Evolutionary conservation across 1,140 invertebrate species (phyloP).

Genomic region (Pantala flavescens): DNA sequence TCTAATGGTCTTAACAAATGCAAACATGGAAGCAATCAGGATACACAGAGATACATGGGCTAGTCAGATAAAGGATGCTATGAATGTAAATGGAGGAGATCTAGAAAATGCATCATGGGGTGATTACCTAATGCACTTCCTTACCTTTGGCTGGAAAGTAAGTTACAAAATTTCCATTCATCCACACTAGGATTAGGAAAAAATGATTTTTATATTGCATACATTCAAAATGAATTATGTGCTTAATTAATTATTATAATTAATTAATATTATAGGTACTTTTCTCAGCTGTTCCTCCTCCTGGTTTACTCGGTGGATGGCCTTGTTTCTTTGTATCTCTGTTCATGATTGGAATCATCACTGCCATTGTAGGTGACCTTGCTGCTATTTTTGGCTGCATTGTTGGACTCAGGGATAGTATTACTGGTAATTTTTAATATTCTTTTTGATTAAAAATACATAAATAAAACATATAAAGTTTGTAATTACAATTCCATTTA

Average conservation of each 20-base stretch:
- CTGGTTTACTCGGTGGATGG: conserved; percentile 47
- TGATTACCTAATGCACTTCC: conserved; percentile 56
- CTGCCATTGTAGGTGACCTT: conserved; percentile 52
- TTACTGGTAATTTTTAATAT: conserved; percentile 38
- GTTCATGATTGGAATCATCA: conserved; percentile 45
- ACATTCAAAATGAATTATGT: too few species aligned
- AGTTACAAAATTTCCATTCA: too few species aligned
- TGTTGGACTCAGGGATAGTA: conserved; percentile 42
- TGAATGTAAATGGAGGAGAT: conserved; percentile 56
- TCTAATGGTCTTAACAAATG: conserved; percentile 44
- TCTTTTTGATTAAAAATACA: too few species aligned
- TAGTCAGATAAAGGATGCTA: conserved; percentile 46
- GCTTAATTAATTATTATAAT: too few species aligned
- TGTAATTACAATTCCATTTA: too few species aligned
- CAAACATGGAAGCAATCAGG: conserved; percentile 45
- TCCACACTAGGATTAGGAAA: background rate
- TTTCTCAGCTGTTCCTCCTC: conserved; percentile 48
- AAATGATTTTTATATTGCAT: background rate
- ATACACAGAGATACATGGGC: conserved; percentile 46
- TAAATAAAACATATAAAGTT: too few species aligned
- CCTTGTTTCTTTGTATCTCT: conserved; percentile 48
- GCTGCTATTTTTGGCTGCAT: conserved; percentile 54
- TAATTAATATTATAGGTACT: conserved; percentile 35
- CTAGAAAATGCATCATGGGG: conserved; percentile 42
- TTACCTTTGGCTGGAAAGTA: conserved; percentile 53